Evolutionary conservation across 2,113 vertebrate genomes (phyloP), one percentile per base, ranked within the genome.

Genomic region (Ictalurus punctatus): DNA sequence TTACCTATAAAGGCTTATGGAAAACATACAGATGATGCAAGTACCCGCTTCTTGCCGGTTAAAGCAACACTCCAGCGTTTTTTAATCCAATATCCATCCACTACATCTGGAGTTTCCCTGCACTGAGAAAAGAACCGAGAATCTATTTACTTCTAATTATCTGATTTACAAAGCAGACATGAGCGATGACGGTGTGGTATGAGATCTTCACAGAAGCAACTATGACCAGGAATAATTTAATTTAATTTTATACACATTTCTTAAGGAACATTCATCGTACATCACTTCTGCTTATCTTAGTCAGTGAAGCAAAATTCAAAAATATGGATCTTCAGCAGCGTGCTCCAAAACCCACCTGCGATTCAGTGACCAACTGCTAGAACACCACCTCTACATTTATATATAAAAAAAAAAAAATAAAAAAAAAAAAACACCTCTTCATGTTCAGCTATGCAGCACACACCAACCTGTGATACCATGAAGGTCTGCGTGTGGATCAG

Each of bases 121-220:
- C 19, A 30, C 79, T 34, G n/a, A 58, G n/a, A 19, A 48, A 48
- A 48, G 14, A 9, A 21, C 67, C n/a, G 40, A 23, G 23, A 21
- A 17, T 1, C 69, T 6, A 2, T 37, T 37, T 16, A 30, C 13
- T 27, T 7, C 27, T 34, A 74, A 14, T 17, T 34, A 40, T 73
- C 40, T 69, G 69, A 82, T 65, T 58, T 61, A 58, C 56, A 88
- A 54, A 79, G 52, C 2, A 23, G 79, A 30, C 48, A 25, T 23
- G 71, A 30, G 52, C 27, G 37, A 59, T 4, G 54, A 86, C 65
- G 73, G 30, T 13, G 6, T 37, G 63, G 16, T 74, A 48, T 30
- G 14, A 52, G 37, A 83, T 30, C 81, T 88, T 92, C 86, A 93
- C 85, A 93, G 86, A 92, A 85, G 91, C 88, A 92, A 86, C 67